These are phyloP conservation scores for Strigamia transsilvanica DNA, from an alignment of 2,888 invertebrate genomes.

Conservation along the genomic window DNA sequence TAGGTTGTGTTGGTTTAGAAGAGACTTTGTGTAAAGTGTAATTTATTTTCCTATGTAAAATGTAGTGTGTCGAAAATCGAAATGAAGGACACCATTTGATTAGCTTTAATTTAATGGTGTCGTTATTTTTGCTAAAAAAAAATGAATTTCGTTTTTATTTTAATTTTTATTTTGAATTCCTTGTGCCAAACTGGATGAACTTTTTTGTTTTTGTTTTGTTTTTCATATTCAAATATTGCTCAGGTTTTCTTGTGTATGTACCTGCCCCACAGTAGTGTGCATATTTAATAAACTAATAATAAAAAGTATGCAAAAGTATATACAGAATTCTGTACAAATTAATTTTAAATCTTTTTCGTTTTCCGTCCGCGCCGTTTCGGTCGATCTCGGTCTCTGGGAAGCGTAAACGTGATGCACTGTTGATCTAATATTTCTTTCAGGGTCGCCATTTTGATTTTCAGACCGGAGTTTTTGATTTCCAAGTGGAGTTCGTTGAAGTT, in stretches of 20 bases:
- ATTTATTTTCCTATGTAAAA: conserved; percentile 3
- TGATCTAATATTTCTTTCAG: conserved; percentile 69
- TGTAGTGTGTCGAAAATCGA: neutral
- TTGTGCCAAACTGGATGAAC: neutral
- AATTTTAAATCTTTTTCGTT: neutral
- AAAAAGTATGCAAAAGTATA: neutral
- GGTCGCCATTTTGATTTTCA: conserved; percentile 65
- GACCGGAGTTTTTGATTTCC: conserved; percentile 64
- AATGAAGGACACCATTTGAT: neutral
- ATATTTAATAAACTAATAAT: too few relatives aligned
- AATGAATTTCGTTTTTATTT: neutral
- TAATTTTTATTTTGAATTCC: neutral
- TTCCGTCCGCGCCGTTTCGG: neutral
- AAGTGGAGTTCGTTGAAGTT: conserved; percentile 66
- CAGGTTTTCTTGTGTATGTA: neutral
- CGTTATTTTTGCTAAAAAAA: conserved; percentile 3
- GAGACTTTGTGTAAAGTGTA: neutral
- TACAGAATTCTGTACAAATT: neutral
- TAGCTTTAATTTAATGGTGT: neutral
- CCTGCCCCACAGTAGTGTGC: neutral
- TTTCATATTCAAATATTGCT: neutral
- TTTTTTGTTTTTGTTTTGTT: neutral
- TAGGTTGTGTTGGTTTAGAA: neutral
- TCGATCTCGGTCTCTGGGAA: neutral
- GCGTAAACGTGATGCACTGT: conserved; percentile 58